Base-by-base conservation (phyloP, 1,140 invertebrate species). In the Drosophila subpulchrella region DNA sequence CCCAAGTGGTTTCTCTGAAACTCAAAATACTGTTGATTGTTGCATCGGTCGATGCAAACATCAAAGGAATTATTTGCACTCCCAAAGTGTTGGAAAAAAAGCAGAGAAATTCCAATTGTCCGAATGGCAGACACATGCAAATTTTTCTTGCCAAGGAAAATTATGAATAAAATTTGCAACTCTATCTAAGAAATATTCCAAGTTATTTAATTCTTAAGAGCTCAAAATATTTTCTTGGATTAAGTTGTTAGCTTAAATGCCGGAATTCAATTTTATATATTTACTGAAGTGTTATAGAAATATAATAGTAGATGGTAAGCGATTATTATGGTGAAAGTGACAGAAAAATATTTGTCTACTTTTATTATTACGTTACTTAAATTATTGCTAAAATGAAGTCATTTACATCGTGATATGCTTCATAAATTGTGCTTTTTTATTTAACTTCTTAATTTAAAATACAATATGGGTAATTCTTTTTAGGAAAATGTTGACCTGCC, bases 21-120 rank as follows among this genome's bases (percentile, higher is more conserved):
- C 65, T 71, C 66, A 15, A 71, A 71, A 71, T 71, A 58, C 53
- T 27, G 44, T 24, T 71, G 51, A 71, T 70, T 71, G 66, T 71
- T 71, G 68, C 42, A 71, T 57, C 17, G 36, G 17, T 32, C 41
- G 42, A 48, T 7, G 50, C 47, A 48, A 57, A 48, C 58, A 50
- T 71, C 30, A 58, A 71, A 58, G 41, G 15, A 67, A 17, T 42
- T 41, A 57, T 67, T 47, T 41, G 11, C 41, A 71, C 51, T 48
- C 17, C 20, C 34, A 58, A 71, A 71, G 36, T 58, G 68, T 11
- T 46, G 61, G 34, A 50, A 71, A 41, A 41, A 41, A 71, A 30
- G 15, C 20, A 36, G 15, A 15, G 27, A 70, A 71, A 71, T 47
- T 36, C n/a, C 51, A 13, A 54, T 58, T 41, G 34, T 71, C n/a